Evolutionary conservation across 2,113 vertebrate genomes (phyloP).

Genomic region (Catharus fuscescens): DNA sequence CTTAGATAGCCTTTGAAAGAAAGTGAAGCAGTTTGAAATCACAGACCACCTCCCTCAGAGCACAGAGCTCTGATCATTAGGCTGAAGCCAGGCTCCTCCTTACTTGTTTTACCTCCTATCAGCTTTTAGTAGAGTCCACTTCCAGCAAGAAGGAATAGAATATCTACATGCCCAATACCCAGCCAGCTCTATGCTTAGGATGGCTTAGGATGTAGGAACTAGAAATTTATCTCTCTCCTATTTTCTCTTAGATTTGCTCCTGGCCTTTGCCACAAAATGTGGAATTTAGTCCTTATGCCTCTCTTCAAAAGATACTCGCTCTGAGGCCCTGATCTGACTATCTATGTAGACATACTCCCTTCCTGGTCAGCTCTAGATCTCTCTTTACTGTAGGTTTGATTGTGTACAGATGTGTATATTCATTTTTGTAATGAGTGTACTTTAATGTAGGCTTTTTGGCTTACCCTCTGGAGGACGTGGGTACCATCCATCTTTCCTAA

Average conservation of each 20-base stretch:
- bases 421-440: neutral
- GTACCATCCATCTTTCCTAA: neutral
- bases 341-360: neutral
- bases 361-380: neutral
- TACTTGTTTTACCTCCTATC: neutral
- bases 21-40: neutral
- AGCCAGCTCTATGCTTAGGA: neutral
- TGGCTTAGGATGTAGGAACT: neutral
- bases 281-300: neutral
- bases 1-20: neutral
- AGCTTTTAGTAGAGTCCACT: neutral
- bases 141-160: neutral
- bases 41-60: neutral
- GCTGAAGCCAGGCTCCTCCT: neutral
- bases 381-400: neutral
- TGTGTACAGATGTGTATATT: neutral
- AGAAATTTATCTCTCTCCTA: neutral
- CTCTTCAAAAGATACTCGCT: neutral
- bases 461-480: neutral
- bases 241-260: neutral
- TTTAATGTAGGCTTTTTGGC: neutral
- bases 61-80: neutral
- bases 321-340: too few relatives aligned
- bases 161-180: neutral
- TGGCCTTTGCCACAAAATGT: neutral